Evolutionary conservation across 1,140 invertebrate genomes (phyloP), one percentile per base, ranked within the genome.

Genomic region (Periplaneta americana): DNA sequence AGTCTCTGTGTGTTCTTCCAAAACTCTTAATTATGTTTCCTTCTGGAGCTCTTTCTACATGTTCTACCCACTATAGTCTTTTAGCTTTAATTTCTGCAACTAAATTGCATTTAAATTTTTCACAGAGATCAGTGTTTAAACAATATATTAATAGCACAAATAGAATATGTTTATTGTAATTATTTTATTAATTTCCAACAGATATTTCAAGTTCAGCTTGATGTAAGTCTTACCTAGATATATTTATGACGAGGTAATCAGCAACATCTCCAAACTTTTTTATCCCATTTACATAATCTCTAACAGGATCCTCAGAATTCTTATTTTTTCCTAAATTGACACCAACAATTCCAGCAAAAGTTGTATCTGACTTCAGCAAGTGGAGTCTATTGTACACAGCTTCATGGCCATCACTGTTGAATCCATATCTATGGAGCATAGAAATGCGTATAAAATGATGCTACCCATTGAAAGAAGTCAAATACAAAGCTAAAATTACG

Each of bases 311-410:
- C 48, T 88, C 84, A 5, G 96, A 95, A 2, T 88, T 87, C 89
- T 98, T 99, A 89, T 99, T 99, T 88, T 98, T 98, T 0, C 98
- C 98, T 74, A 99, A 91, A 91, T 99, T 99, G 0, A 99, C 92
- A 17, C 98, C 98, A 74, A 99, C 83, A 18, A 95, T 87, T 11
- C 92, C 91, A 82, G 90, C 86, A 79, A 92, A 90, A 34, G 90
- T 83, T 39, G 89, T 82, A 79, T 89, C 85, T 28, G 90, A 87
- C 84, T 91, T 91, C 3, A 93, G 80, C 80, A 87, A 84, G 83
- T 89, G 84, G n/a, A 97, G 84, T 82, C 95, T 91, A 76, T 91
- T 82, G 48, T 92, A 90, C 0, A 97, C 95, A 76, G 85, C 84
- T 28, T 95, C 89, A 87, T 98, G 96, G 0, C 98, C 98, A 85